Conservation (phyloP, 2,797 vertebrate genomes). For the Pitangus sulphuratus region DNA sequence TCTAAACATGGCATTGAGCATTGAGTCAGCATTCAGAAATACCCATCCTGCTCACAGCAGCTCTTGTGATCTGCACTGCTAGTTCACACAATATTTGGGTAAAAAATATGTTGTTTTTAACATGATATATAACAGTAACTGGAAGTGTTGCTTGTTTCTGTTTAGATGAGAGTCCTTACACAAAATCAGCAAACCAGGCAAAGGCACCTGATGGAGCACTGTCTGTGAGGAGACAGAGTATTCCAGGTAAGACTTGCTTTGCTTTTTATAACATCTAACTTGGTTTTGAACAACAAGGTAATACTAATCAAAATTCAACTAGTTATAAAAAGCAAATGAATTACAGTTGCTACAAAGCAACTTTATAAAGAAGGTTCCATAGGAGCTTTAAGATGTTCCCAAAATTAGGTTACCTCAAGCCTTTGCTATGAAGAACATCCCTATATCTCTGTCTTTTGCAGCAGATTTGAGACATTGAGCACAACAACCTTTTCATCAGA, state of each 20-base stretch:
- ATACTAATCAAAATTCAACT: neutral
- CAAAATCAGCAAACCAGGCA: conserved; percentile 92
- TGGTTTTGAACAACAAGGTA: neutral
- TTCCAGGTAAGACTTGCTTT: conserved; percentile 87
- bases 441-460: neutral
- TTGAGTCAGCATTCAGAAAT: neutral
- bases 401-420: neutral
- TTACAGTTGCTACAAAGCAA: neutral
- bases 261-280: conserved; percentile 30
- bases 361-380: neutral
- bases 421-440: neutral
- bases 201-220: conserved; percentile 93
- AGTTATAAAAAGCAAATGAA: conserved; percentile 34
- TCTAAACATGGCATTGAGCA: neutral
- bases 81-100: neutral
- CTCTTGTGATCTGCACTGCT: neutral
- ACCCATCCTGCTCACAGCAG: neutral
- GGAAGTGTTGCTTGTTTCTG: conserved; percentile 78
- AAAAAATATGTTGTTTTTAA: neutral
- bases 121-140: conserved; percentile 62
- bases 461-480: neutral
- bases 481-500: neutral
- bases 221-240: conserved; percentile 98
- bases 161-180: conserved; percentile 98
- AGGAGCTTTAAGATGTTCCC: neutral